Evolutionary conservation across 1,140 invertebrate species (phyloP).

Genomic region (Cepaea nemoralis): DNA sequence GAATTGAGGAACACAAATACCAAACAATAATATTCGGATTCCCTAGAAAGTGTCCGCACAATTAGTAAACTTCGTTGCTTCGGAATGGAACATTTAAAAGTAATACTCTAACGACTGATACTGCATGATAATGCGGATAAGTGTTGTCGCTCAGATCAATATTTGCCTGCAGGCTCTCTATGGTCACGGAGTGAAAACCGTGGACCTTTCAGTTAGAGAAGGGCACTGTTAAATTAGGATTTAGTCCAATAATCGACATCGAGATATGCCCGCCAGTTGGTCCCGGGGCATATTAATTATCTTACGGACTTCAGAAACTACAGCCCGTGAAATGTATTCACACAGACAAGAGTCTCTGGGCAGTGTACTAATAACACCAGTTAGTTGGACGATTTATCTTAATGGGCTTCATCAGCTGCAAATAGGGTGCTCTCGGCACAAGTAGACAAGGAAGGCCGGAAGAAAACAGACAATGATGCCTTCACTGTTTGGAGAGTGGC

Average conservation of each 20-base stretch:
- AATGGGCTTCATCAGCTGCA: not conserved
- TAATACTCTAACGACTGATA: no score
- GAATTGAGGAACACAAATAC: no score
- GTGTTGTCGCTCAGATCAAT: no score
- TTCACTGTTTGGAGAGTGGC: not conserved
- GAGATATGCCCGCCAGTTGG: not conserved
- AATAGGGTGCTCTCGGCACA: not conserved
- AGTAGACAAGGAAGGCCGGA: not conserved
- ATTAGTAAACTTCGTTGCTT: no score
- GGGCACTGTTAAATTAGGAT: slow-evolving; percentile 12
- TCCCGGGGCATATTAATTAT: not conserved
- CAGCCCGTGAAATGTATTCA: slow-evolving; percentile 16
- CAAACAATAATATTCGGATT: no score
- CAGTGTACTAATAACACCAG: not conserved
- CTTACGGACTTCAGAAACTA: not conserved
- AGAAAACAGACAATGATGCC: not conserved
- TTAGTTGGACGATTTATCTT: not conserved
- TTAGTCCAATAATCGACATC: not conserved
- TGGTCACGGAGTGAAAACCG: not conserved
- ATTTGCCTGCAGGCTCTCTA: not conserved
- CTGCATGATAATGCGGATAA: no score
- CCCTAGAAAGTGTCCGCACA: no score
- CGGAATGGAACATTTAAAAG: no score
- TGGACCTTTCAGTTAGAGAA: not conserved
- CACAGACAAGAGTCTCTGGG: not conserved